Conservation (phyloP, 1,140 invertebrate genomes). For the Drosophila kanapiae region DNA sequence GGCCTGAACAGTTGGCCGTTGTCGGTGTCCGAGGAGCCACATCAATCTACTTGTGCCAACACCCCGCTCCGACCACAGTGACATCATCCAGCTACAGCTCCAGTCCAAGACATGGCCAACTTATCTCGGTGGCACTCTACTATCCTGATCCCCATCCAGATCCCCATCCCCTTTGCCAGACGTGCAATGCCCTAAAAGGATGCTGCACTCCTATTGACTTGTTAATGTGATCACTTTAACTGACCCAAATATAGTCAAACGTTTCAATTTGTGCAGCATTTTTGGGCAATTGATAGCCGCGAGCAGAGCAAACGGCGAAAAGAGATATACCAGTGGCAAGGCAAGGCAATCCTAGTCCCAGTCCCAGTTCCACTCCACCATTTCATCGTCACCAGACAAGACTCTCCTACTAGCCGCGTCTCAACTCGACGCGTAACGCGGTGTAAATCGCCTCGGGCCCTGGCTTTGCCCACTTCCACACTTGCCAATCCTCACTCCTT, state of each 20-base stretch:
- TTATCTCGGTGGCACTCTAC: conserved; percentile 12
- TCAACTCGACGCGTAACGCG: conserved; percentile 66
- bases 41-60: conserved; percentile 78
- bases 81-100: conserved; percentile 26
- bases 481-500: conserved; percentile 16
- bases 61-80: conserved; percentile 37
- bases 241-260: conserved; percentile 84
- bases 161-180: conserved; percentile 46
- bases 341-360: conserved; percentile 21
- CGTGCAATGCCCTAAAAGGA: conserved; percentile 82
- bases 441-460: conserved; percentile 66
- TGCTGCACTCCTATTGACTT: conserved; percentile 81
- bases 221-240: conserved; percentile 84
- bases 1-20: conserved; percentile 58
- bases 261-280: conserved; percentile 83
- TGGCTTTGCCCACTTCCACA: conserved; percentile 25
- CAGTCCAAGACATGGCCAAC: conserved; percentile 9
- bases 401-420: conserved; percentile 25
- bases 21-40: conserved; percentile 53
- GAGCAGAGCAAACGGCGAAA: conserved; percentile 37
- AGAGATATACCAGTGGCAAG: conserved; percentile 13
- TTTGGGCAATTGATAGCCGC: conserved; percentile 81
- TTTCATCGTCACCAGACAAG: conserved; percentile 76
- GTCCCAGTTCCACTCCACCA: conserved; percentile 41
- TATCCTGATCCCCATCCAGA: not conserved